Conservation (phyloP, 2,797 vertebrate species). For the Sphenopsis melanotis region DNA sequence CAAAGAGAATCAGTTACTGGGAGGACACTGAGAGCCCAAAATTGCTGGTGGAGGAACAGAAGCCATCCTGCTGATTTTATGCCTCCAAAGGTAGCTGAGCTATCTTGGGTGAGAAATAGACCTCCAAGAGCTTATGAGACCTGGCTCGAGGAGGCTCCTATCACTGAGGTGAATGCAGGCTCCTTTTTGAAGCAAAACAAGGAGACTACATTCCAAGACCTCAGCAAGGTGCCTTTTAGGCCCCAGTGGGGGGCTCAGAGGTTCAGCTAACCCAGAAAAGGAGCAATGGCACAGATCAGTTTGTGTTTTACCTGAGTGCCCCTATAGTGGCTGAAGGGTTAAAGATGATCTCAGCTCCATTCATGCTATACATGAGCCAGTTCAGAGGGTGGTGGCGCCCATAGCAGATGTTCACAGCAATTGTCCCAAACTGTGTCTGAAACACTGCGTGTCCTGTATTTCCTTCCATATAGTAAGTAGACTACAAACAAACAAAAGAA, state of each 20-base stretch:
- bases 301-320: conserved; percentile 80
- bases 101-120: too few relatives aligned
- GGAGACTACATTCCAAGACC: neutral
- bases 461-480: conserved; percentile 96
- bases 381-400: conserved; percentile 97
- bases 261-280: neutral
- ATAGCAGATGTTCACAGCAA: conserved; percentile 95
- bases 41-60: neutral
- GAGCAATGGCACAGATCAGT: neutral
- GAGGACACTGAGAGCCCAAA: neutral
- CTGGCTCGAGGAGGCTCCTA: too few relatives aligned
- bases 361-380: conserved; percentile 94
- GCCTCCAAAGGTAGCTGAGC: too few relatives aligned
- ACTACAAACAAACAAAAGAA: conserved; percentile 71
- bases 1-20: neutral
- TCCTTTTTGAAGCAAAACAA: neutral
- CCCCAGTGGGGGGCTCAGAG: neutral
- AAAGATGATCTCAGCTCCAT: conserved; percentile 96
- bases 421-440: conserved; percentile 90
- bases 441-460: conserved; percentile 90
- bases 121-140: too few relatives aligned
- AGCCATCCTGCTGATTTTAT: too few relatives aligned
- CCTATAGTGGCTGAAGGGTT: conserved; percentile 95
- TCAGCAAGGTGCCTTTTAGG: neutral
- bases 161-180: neutral